Evolutionary conservation across 2,797 vertebrate species (phyloP).

Genomic region (Rallus crepitans): DNA sequence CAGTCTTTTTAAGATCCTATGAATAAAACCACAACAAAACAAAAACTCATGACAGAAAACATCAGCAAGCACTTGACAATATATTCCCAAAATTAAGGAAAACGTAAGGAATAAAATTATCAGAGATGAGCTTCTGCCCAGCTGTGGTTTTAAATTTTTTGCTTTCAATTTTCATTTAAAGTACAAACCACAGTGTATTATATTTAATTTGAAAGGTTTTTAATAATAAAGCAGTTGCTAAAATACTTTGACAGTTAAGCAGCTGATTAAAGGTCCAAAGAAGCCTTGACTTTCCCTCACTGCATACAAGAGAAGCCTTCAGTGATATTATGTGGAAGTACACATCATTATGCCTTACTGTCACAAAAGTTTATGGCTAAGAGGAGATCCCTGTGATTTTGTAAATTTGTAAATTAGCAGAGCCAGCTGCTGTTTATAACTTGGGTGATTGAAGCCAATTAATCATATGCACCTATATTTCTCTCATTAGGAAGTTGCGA

Average conservation of each 20-base stretch:
- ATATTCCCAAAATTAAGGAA: background rate
- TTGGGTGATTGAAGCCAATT: background rate
- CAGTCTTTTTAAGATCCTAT: background rate
- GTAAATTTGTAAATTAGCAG: background rate
- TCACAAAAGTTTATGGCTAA: background rate
- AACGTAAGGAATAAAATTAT: background rate
- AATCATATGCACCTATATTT: background rate
- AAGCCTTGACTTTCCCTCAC: background rate
- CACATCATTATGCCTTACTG: background rate
- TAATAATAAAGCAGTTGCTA: background rate
- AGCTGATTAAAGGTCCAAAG: background rate
- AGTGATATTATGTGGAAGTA: background rate
- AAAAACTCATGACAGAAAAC: background rate
- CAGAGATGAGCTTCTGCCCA: background rate
- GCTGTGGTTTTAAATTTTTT: background rate
- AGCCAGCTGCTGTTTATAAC: background rate
- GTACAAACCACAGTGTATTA: background rate
- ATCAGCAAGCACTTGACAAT: background rate
- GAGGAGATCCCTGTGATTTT: background rate
- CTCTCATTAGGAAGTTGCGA: constrained; percentile 86
- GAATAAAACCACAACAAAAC: background rate
- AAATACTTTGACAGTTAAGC: background rate
- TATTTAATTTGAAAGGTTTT: background rate
- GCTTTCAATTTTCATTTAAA: background rate
- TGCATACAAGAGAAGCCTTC: background rate